Evolutionary conservation across 2,888 invertebrate genomes (phyloP), one percentile per base, ranked within the genome.

Genomic region (Caenorhabditis sp.): DNA sequence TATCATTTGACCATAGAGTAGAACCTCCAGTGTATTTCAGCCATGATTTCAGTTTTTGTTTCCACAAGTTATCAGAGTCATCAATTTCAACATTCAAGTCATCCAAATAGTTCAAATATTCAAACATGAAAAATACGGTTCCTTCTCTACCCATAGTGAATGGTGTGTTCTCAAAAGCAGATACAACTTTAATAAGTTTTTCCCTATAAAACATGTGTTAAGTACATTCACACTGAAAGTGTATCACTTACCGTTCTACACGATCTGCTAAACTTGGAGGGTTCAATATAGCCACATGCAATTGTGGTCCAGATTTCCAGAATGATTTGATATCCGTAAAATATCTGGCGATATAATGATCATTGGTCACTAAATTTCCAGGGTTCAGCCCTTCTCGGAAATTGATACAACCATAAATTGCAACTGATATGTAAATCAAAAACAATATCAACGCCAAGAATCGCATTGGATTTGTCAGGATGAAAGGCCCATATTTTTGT

Each of bases 331-430:
- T 80, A 61, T 86, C 82, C 0, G 75, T 63, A 64, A 87, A 87
- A 67, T 85, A 87, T 27, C 76, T 67, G 8, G 85, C 83, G 62
- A 85, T 84, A 73, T 87, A 87, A 70, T 87, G 85, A 62, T 84
- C 80, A 62, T 83, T 80, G 8, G 86, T 85, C 10, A 86, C 86
- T 52, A 87, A 70, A 69, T 87, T 85, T 8, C 79, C 83, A 3
- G 87, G 87, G 61, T 87, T 84, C 36, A 87, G 57, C 5, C 87
- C 87, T 75, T 87, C 87, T 26, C 75, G 76, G 50, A 80, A 80
- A 27, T 80, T 80, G 21, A 95, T 88, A 86, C 95, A 95, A 78
- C 81, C 82, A 50, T 78, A 80, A 50, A 77, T 23, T 10, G 82
- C 80, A 26, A 76, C 64, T 0, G 60, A 21, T 25, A 85, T 20